phyloP scores from a whole-genome alignment of 2,888 invertebrate species.

The Nemoura dubitans region DNA sequence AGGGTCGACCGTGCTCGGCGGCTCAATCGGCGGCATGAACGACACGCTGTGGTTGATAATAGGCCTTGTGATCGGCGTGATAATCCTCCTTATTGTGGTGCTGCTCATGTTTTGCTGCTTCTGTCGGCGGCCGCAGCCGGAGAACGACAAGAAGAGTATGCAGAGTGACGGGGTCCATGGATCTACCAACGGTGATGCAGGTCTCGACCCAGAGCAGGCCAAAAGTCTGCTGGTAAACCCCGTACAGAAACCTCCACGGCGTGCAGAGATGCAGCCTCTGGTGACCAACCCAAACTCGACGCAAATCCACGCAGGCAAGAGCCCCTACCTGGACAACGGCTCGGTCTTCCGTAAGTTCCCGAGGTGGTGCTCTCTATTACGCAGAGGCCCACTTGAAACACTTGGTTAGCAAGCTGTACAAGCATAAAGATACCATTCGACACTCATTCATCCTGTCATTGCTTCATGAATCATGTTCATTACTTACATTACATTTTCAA shows the following conservation, averaged over 20 bases:
- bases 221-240: conserved; percentile 87
- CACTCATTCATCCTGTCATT: conserved; percentile 33
- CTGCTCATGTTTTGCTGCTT: conserved; percentile 67
- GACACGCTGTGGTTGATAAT: conserved; percentile 59
- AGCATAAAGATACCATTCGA: background rate
- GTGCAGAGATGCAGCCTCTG: conserved; percentile 66
- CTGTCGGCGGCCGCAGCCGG: conserved; percentile 67
- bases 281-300: conserved; percentile 40
- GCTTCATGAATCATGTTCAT: background rate
- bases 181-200: conserved; percentile 70
- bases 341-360: conserved; percentile 42
- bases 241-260: conserved; percentile 82
- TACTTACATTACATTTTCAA: background rate
- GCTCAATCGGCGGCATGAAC: conserved; percentile 59
- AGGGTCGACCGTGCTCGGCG: conserved; percentile 59
- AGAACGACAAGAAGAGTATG: conserved; percentile 78
- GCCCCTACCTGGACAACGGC: conserved; percentile 42
- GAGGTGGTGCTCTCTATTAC: background rate
- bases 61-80: conserved; percentile 61
- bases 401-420: background rate
- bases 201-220: conserved; percentile 84
- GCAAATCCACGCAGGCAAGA: conserved; percentile 41
- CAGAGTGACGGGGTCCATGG: conserved; percentile 64
- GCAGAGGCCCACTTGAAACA: background rate
- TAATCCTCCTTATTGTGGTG: conserved; percentile 63